Conservation (phyloP, 2,888 invertebrate genomes). For the Stenodema calcarata region DNA sequence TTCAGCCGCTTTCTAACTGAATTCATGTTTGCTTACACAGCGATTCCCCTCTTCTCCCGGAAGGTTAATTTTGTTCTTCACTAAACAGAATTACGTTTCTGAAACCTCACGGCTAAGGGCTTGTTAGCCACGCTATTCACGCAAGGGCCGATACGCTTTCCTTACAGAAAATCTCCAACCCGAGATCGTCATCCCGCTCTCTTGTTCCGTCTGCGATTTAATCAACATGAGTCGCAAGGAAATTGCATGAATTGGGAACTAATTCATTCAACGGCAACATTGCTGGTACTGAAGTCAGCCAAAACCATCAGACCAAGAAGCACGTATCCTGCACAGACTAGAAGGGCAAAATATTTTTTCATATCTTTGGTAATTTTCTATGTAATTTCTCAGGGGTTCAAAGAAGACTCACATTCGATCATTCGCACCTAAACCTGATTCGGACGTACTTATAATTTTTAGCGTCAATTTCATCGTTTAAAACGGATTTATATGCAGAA, state of each 20-base stretch:
- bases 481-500: no score
- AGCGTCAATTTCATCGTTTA: no score
- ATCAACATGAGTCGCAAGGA: neutral
- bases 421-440: no score
- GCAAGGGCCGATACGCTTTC: slow-evolving; percentile 1
- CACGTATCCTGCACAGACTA: no score
- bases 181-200: neutral
- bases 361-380: no score
- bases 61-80: neutral
- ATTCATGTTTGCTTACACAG: slow-evolving; percentile 26
- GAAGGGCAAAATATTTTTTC: no score
- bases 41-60: neutral
- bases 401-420: no score
- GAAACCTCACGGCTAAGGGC: neutral
- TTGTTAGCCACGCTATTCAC: slow-evolving; percentile 10
- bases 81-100: slow-evolving; percentile 9
- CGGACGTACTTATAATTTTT: no score
- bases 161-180: neutral
- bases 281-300: neutral
- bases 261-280: neutral
- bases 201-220: neutral
- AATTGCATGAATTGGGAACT: neutral
- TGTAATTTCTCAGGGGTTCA: no score
- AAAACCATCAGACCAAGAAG: neutral
- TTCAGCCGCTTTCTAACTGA: slow-evolving; percentile 34